Base-by-base conservation (phyloP, 2,797 vertebrate genomes). In the Muscicapa striata region DNA sequence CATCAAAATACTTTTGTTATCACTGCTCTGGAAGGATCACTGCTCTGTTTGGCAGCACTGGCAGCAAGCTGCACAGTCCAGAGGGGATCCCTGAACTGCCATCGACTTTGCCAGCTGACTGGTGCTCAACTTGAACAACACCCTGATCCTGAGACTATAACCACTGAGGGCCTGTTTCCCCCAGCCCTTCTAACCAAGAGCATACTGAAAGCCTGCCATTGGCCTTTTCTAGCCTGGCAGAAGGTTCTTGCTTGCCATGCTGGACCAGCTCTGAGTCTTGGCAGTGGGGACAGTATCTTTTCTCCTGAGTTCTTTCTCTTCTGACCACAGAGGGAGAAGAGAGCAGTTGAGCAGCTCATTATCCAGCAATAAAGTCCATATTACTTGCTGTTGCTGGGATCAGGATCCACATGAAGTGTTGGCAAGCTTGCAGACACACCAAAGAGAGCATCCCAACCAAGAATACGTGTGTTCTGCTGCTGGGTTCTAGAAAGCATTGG, bases 381-480 rank as follows among this genome's bases (percentile, higher is more conserved):
- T 29, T 13, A 48, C n/a, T 67, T 77, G 78, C 38, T 57, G 22
- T 45, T 91, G 43, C 64, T 58, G 62, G 43, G n/a, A 89, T 48
- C 51, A 62, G 54, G 34, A 84, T 61, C 49, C 64, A 61, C 8
- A 57, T 4, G 24, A 67, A 73, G 12, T 5, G 11, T 14, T 61
- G 64, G 30, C 74, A 75, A 76, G n/a, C 52, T 63, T 74, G 45
- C 34, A 55, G 52, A 59, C 14, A 45, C 22, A 45, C 9, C 17
- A 81, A 63, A 43, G 40, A 91, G 48, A 61, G 5, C 43, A 84
- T 40, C 20, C 30, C 61, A 22, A 32, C 7, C 22, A 49, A 7
- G 9, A 59, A 45, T 0, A 84, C 18, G 6, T 0, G 0, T 29
- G 5, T 68, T 80, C 64, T 70, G n/a, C 49, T 68, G 22, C 43